phyloP scores from a whole-genome alignment of 2,113 vertebrate species.

The Ammospiza nelsoni region DNA sequence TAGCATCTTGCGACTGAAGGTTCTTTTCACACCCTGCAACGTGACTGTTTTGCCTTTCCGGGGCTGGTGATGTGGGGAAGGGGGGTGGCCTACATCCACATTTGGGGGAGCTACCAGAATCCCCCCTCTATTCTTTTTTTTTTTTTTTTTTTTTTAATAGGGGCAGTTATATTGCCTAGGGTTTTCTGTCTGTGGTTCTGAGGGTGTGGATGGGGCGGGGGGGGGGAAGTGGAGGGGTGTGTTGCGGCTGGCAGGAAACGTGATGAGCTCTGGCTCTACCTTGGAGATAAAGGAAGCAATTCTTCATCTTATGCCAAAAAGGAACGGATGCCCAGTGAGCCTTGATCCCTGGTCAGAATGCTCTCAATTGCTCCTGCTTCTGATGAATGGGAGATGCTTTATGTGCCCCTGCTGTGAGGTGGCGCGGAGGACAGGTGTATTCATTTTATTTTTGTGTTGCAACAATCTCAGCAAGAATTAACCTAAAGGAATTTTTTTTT shows the following conservation, averaged over 20 bases:
- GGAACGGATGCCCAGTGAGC: conserved; percentile 35
- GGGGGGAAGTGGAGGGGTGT: neutral
- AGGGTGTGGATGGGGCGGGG: conserved; percentile 52
- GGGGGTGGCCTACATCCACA: conserved; percentile 47
- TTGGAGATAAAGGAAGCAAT: conserved; percentile 67
- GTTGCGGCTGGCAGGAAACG: conserved; percentile 50
- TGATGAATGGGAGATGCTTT: conserved; percentile 66
- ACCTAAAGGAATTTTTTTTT: neutral
- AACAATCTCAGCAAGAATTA: conserved; percentile 39
- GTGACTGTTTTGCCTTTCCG: conserved; percentile 62
- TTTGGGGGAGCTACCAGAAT: conserved; percentile 57
- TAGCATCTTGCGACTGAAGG: conserved; percentile 69
- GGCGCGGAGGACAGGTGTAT: conserved; percentile 57
- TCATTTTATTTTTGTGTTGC: neutral
- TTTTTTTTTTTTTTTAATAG: neutral
- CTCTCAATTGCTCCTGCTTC: conserved; percentile 37
- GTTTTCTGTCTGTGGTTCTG: conserved; percentile 50
- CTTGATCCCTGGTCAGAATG: conserved; percentile 20
- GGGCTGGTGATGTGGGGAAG: conserved; percentile 58
- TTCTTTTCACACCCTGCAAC: conserved; percentile 64
- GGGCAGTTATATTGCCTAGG: conserved; percentile 28
- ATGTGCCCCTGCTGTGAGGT: conserved; percentile 45
- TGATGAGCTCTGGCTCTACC: conserved; percentile 62
- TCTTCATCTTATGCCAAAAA: conserved; percentile 59
- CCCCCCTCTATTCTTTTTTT: neutral